Base-by-base conservation (phyloP, 1,140 invertebrate genomes). In the silkworm (Bombyx mori) region DNA sequence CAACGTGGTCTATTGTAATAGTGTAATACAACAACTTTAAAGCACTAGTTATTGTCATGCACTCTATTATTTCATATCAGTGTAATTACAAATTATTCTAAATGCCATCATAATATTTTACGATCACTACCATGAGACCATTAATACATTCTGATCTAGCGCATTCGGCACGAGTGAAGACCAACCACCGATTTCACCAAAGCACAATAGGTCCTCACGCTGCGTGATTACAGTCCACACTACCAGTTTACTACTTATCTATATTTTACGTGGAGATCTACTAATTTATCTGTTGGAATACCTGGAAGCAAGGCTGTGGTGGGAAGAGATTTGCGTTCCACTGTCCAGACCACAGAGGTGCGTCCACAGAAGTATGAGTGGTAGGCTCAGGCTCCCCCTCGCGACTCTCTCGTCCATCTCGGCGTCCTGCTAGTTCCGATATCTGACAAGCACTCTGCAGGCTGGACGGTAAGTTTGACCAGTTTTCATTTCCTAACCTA, bases 381-480 rank as follows among this genome's bases (percentile, higher is more conserved):
- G 57, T 58, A 42, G 60, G 47, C 22, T 68, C 67, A 7, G 52
- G 56, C 47, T 74, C 71, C 7, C 69, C 64, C 10, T 75, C 73
- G 8, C 69, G 66, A 10, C 48, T 51, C 22, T 69, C 71, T 12
- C 68, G 58, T 53, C 63, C 69, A 50, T 72, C 80, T 42, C 69
- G 79, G 65, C 82, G 84, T 12, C 75, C 71, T 44, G 73, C 71
- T 60, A 85, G 54, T 58, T 92, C 91, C 7, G 87, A 90, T 57
- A 92, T 91, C 71, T 91, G 91, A 68, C 91, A 92, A 52, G 89
- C 88, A 58, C 71, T 88, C 63, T 91, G 91, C 77, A 92, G 70
- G 54, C 79, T 90, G 57, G 85, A 87, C 47, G 91, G 89, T 62
- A 91, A 69, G 59, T 89, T 88, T 50, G 86, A 90, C 90, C 89